Percentiles rank a stretch among this genome's conserved stretches.
These are phyloP conservation scores for Leptopterna dolabrata DNA, from an alignment of 2,888 invertebrate genomes.

Conservation along the genomic window DNA sequence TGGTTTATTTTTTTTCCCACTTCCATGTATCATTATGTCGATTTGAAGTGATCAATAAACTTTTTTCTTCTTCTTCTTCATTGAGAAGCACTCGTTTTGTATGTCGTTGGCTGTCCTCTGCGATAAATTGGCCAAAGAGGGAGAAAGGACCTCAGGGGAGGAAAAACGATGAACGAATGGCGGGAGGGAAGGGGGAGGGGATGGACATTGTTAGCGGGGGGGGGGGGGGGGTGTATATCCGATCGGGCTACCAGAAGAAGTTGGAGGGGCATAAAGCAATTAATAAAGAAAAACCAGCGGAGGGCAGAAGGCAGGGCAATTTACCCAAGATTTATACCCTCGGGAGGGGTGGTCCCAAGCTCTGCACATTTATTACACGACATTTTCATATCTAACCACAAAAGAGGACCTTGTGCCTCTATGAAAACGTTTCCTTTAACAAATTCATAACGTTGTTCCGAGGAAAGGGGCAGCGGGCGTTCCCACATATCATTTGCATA, in stretches of 20 bases:
- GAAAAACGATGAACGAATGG: background rate
- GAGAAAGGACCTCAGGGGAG: background rate
- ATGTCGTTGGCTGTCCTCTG: background rate
- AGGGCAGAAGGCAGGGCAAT: constrained; percentile 46
- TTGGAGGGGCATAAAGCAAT: constrained; percentile 42
- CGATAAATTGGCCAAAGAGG: background rate
- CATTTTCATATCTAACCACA: constrained; percentile 54
- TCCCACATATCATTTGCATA: constrained; percentile 51
- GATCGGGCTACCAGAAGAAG: constrained; percentile 33
- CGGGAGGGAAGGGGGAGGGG: background rate
- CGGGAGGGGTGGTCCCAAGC: constrained; percentile 28
- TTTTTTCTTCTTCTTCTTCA: too few relatives aligned
- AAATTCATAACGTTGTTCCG: constrained; percentile 52
- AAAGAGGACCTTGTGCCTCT: constrained; percentile 49
- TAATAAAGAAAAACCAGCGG: constrained; percentile 49
- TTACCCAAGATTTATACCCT: constrained; percentile 50
- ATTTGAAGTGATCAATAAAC: too few relatives aligned
- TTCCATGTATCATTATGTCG: too few relatives aligned
- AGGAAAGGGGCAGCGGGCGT: constrained; percentile 5
- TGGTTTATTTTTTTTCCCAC: too few relatives aligned
- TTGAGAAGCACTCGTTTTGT: background rate
- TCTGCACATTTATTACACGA: constrained; percentile 50
- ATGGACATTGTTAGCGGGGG: background rate
- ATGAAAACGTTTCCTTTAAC: constrained; percentile 53
- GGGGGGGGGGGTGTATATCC: constrained; percentile 9